Percentiles rank a stretch among this genome's conserved stretches.
These are phyloP conservation scores for Thermophis baileyi DNA, from an alignment of 2,113 vertebrate species.

Conservation along the genomic window DNA sequence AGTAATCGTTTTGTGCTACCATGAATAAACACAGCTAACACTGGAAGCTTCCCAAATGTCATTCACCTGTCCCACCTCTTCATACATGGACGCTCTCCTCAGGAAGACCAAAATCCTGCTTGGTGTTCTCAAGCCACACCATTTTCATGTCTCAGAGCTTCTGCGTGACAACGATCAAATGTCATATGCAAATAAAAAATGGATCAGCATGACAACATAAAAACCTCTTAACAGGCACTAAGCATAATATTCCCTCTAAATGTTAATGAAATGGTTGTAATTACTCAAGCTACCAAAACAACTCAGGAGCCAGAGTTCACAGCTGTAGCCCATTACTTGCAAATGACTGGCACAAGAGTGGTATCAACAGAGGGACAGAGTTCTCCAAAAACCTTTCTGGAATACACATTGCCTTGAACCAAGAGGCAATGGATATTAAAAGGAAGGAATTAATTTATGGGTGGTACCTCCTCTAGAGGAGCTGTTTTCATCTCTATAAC, in stretches of 20 bases:
- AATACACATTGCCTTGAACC: slow-evolving; percentile 53
- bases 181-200: slow-evolving; percentile 77
- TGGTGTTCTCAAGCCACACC: slow-evolving; percentile 60
- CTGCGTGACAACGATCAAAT: slow-evolving; percentile 73
- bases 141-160: slow-evolving; percentile 66
- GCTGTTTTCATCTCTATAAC: not conserved
- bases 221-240: slow-evolving; percentile 69
- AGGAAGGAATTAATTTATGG: slow-evolving; percentile 38
- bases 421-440: slow-evolving; percentile 38
- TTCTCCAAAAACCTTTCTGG: slow-evolving; percentile 59
- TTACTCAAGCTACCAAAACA: slow-evolving; percentile 77
- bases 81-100: slow-evolving; percentile 55
- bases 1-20: slow-evolving; percentile 33
- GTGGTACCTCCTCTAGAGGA: slow-evolving; percentile 14
- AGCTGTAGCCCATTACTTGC: slow-evolving; percentile 72
- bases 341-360: slow-evolving; percentile 65
- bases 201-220: slow-evolving; percentile 58
- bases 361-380: slow-evolving; percentile 59
- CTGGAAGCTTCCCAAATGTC: slow-evolving; percentile 48
- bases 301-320: slow-evolving; percentile 68
- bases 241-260: slow-evolving; percentile 74
- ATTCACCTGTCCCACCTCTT: slow-evolving; percentile 33
- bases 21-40: slow-evolving; percentile 25
- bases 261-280: slow-evolving; percentile 80
- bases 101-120: slow-evolving; percentile 50